Conservation (phyloP, 2,888 invertebrate species). For the Lathronympha strigana region DNA sequence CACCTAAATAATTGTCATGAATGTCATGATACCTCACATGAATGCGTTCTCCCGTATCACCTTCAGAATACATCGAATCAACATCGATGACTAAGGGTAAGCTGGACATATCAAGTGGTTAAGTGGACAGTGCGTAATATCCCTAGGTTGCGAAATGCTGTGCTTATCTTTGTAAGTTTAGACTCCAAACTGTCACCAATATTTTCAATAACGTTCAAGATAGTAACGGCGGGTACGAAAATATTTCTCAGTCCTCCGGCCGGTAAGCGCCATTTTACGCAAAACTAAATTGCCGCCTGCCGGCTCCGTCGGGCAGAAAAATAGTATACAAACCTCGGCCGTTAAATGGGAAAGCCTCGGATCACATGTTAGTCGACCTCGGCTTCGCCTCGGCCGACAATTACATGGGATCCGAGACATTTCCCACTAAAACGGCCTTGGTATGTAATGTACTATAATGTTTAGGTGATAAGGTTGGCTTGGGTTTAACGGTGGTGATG, state of each 20-base stretch:
- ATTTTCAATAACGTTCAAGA: neutral
- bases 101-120: constrained; percentile 40
- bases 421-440: too few species aligned
- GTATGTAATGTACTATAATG: neutral
- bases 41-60: constrained; percentile 7
- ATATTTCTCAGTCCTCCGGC: too few species aligned
- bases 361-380: too few species aligned
- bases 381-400: too few species aligned
- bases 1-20: too few species aligned
- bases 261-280: too few species aligned
- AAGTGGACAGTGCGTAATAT: constrained; percentile 61
- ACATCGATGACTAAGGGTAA: constrained; percentile 31
- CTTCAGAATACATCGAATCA: constrained; percentile 22
- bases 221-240: constrained; percentile 1
- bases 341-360: too few species aligned
- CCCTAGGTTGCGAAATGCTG: constrained; percentile 57
- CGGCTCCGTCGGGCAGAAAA: too few species aligned
- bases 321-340: too few species aligned
- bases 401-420: too few species aligned
- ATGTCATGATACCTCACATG: constrained; percentile 6
- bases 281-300: too few species aligned
- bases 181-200: constrained; percentile 15
- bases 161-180: constrained; percentile 29
- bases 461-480: neutral
- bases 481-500: neutral